phyloP scores from a whole-genome alignment of 1,140 invertebrate species.

The Coenobita brevimanus region DNA sequence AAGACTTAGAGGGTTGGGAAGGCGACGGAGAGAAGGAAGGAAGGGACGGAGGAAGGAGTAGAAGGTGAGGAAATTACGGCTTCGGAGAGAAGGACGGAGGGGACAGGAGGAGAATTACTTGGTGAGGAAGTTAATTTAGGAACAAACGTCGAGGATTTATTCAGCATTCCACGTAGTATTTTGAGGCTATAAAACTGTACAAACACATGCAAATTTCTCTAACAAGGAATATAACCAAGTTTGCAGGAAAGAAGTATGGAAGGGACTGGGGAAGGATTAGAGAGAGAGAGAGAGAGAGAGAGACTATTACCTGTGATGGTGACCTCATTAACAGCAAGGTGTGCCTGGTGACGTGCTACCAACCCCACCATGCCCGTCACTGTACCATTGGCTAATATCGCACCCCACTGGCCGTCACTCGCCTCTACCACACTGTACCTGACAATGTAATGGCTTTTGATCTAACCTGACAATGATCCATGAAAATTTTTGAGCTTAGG shows the following conservation, averaged over 20 bases:
- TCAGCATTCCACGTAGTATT: too few relatives aligned
- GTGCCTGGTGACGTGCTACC: slow-evolving; percentile 32
- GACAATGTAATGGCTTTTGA: neutral
- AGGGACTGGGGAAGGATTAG: neutral
- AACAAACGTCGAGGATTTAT: too few relatives aligned
- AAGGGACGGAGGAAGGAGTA: neutral
- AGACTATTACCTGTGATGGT: slow-evolving; percentile 57
- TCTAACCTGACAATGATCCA: neutral
- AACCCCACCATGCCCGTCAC: slow-evolving; percentile 45
- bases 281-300: neutral
- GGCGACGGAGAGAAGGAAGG: neutral
- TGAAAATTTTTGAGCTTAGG: neutral
- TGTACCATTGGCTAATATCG: slow-evolving; percentile 22
- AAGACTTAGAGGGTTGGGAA: neutral
- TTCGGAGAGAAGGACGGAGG: too few relatives aligned
- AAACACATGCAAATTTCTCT: neutral
- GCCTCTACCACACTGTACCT: slow-evolving; percentile 16
- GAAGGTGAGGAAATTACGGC: neutral
- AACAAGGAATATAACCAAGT: neutral
- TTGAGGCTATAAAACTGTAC: too few relatives aligned
- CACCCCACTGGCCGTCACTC: slow-evolving; percentile 39
- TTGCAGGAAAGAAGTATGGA: neutral
- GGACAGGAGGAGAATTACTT: neutral
- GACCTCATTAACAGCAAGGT: slow-evolving; percentile 47
- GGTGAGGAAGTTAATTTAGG: too few relatives aligned